Base-by-base conservation (phyloP, 1,140 invertebrate genomes). In the Phthorimaea operculella region DNA sequence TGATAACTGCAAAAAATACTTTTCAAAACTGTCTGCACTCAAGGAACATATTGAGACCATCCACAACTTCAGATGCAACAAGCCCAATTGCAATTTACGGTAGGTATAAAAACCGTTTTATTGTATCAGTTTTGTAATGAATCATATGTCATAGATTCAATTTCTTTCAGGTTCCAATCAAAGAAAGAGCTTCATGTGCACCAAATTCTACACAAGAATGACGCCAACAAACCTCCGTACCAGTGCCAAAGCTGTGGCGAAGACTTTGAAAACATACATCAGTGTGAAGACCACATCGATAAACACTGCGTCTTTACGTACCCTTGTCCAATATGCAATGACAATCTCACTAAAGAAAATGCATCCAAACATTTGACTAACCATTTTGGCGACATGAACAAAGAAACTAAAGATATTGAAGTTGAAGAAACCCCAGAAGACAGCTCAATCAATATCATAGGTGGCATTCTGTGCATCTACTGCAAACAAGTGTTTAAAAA, bases 271-370 rank as follows among this genome's bases (percentile, higher is more conserved):
- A 58, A 16, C 12, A 48, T 60, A 0, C 64, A 66, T 15, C 54
- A 59, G 45, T 73, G 70, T 49, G 68, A 73, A 50, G 14, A 58
- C 17, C 81, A 84, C 51, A 65, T 79, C 15, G 77, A 80, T 42
- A 47, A 76, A 50, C 76, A 81, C 54, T 64, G 63, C 21, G 58
- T 56, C 0, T 62, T 62, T 9, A 54, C 63, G 28, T 79, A 79
- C 57, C 60, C 64, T 2, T 83, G 81, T 52, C 78, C 78, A 2
- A 74, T 84, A 28, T 84, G 81, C 56, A 70, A 73, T 10, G 69
- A 79, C 39, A 68, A 62, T 12, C 68, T 74, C 39, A 54, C 60
- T 0, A 63, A 62, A 45, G 73, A 72, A 44, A 64, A 70, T 11
- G 72, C 73, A n/a, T 36, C 55, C 2, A 61, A 71, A 18, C 81